Evolutionary conservation across 2,888 invertebrate genomes (phyloP).

Genomic region (Sinotaia quadrata): DNA sequence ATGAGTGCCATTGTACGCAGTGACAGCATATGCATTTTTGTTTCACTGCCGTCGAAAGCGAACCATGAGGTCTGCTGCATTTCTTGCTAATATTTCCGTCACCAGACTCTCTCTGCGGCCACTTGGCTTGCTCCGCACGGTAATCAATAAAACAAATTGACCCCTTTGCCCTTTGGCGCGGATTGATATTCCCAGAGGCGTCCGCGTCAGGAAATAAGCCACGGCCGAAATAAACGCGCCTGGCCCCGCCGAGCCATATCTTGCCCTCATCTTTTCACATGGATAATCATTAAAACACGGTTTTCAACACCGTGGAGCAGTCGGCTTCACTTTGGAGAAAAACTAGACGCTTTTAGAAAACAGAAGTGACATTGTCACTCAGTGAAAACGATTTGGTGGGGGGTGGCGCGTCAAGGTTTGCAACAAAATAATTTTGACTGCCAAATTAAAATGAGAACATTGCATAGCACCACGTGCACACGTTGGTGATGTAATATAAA

Average conservation of each 20-base stretch:
- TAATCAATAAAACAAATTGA: constrained; percentile 38
- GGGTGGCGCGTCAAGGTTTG: too few relatives aligned
- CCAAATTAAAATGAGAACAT: too few relatives aligned
- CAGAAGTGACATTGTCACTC: too few relatives aligned
- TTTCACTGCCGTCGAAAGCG: too few relatives aligned
- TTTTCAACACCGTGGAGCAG: constrained; percentile 20
- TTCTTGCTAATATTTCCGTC: constrained; percentile 33
- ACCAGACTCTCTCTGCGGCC: constrained; percentile 16
- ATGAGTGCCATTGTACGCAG: too few relatives aligned
- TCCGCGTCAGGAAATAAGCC: constrained; percentile 37
- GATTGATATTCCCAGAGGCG: constrained; percentile 37
- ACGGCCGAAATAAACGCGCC: constrained; percentile 38
- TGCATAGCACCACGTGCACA: too few relatives aligned
- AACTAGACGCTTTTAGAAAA: too few relatives aligned
- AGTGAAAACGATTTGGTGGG: too few relatives aligned
- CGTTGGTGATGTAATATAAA: too few relatives aligned
- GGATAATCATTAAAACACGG: constrained; percentile 33
- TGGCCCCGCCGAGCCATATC: constrained; percentile 31
- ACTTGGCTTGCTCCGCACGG: constrained; percentile 1
- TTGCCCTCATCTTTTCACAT: constrained; percentile 30
- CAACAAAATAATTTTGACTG: too few relatives aligned
- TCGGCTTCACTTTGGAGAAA: too few relatives aligned
- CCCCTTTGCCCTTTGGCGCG: constrained; percentile 34
- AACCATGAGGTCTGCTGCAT: constrained; percentile 18
- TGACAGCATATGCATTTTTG: constrained; percentile 10